Conservation (phyloP, 53 echinoderm and acorn worm species). For the Henricia sp. region DNA sequence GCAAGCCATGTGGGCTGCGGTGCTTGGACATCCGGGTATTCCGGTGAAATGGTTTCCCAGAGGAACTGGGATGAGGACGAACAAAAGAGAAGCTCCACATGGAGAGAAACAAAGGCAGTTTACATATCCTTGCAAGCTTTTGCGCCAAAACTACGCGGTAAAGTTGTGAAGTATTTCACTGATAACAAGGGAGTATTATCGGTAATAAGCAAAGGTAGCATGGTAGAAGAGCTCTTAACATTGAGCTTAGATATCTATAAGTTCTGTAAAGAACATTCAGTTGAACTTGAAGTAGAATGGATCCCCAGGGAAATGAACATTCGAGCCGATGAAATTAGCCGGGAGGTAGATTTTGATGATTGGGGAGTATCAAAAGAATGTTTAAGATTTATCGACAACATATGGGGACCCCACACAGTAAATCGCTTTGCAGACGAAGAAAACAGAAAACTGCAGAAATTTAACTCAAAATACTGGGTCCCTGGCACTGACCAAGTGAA, state of each 20-base stretch:
- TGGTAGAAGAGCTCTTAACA: constrained; percentile 7
- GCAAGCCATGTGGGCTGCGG: no score
- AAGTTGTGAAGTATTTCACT: constrained; percentile 24
- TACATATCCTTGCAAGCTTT: no score
- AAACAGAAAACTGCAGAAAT: no score
- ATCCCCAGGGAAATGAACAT: no score
- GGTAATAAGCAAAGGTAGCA: constrained; percentile 33
- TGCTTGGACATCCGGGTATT: no score
- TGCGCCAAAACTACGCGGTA: no score
- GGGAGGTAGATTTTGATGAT: constrained; percentile 49
- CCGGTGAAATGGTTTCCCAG: no score
- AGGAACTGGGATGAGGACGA: no score
- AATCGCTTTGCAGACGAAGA: constrained; percentile 72
- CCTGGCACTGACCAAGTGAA: constrained; percentile 18
- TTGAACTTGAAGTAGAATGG: no score
- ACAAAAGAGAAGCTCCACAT: no score
- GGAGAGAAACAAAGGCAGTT: no score
- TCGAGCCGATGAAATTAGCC: no score
- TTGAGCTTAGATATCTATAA: constrained; percentile 18
- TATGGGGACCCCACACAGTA: constrained; percentile 68
- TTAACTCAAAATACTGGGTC: constrained; percentile 17
- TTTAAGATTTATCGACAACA: constrained; percentile 28
- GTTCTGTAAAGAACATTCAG: constrained; percentile 17
- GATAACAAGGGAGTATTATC: constrained; percentile 45
- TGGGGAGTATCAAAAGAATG: constrained; percentile 38